Conservation (phyloP, 2,888 invertebrate genomes). For the Gymnoscelis rufifasciata region DNA sequence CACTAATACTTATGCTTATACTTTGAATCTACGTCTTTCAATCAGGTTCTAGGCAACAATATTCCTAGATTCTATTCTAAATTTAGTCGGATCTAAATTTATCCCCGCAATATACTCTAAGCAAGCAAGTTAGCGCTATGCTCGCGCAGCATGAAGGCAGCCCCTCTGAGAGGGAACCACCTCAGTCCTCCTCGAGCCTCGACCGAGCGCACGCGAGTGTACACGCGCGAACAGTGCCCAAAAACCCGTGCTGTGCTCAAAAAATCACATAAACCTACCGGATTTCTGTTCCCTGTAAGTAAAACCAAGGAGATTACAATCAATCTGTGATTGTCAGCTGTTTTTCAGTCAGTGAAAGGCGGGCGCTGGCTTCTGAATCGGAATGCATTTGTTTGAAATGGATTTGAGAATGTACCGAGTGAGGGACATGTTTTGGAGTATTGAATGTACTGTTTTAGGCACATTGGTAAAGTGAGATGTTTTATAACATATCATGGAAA, state of each 20-base stretch:
- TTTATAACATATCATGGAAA: no score
- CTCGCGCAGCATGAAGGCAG: conserved; percentile 45
- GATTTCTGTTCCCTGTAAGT: conserved; percentile 66
- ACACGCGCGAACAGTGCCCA: conserved; percentile 22
- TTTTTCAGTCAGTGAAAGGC: conserved; percentile 36
- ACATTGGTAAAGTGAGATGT: no score
- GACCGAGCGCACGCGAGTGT: conserved; percentile 44
- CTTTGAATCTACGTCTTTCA: no score
- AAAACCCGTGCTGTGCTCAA: conserved; percentile 64
- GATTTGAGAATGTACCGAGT: neutral
- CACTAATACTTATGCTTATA: no score
- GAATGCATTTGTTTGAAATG: conserved; percentile 11
- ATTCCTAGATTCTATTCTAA: neutral
- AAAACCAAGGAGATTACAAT: conserved; percentile 9
- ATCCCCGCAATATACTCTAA: conserved; percentile 48
- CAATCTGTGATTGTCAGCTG: conserved; percentile 19
- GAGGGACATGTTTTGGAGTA: no score
- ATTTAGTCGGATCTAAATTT: neutral
- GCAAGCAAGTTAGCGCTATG: conserved; percentile 33
- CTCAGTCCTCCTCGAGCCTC: conserved; percentile 60
- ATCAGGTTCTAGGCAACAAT: neutral
- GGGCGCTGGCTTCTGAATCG: conserved; percentile 13
- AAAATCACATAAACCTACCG: conserved; percentile 46
- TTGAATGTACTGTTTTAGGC: no score
- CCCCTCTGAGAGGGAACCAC: conserved; percentile 57